Evolutionary conservation across 2,113 vertebrate genomes (phyloP), one percentile per base, ranked within the genome.

Genomic region (Melierax canorus): DNA sequence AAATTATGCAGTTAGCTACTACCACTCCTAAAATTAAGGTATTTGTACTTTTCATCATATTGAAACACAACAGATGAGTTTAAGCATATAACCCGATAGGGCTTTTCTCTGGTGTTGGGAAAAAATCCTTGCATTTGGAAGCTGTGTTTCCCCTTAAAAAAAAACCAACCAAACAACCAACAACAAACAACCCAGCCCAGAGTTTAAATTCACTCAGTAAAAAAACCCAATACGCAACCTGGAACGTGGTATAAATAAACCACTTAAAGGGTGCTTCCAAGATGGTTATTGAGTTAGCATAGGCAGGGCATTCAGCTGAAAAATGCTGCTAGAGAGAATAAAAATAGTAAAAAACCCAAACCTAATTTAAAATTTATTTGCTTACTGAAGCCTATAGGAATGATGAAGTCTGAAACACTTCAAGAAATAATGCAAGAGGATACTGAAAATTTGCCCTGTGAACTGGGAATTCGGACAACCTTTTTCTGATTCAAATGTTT

Each of bases 391-490:
- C 1, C 2, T 63, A 22, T 11, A 67, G 21, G 6, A 67, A 12
- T 26, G 3, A 53, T 22, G 6, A 77, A 53, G 11, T 62, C 83
- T 20, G 26, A 77, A 92, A 71, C 18, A 15, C 10, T 45, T 63
- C 17, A 46, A 78, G 24, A 69, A 92, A 63, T 66, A 62, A 66
- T 8, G 20, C 19, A 46, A 45, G n/a, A 45, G 15, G 36, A 46
- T 26, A 13, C 5, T 12, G 18, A 85, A 81, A 50, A 66, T 24
- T 64, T 68, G 21, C 29, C 21, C 4, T 30, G 22, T 46, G 30
- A 82, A 60, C 26, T 0, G 1, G 6, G 10, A 82, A 50, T 68
- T 74, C 7, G 2, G 22, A 41, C 7, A 36, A 43, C 11, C 1
- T 55, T 94, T 59, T 63, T 10, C 20, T 6, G 4, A 59, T 55